Base-by-base conservation (phyloP, 2,113 vertebrate species). In the Echinops telfairi region DNA sequence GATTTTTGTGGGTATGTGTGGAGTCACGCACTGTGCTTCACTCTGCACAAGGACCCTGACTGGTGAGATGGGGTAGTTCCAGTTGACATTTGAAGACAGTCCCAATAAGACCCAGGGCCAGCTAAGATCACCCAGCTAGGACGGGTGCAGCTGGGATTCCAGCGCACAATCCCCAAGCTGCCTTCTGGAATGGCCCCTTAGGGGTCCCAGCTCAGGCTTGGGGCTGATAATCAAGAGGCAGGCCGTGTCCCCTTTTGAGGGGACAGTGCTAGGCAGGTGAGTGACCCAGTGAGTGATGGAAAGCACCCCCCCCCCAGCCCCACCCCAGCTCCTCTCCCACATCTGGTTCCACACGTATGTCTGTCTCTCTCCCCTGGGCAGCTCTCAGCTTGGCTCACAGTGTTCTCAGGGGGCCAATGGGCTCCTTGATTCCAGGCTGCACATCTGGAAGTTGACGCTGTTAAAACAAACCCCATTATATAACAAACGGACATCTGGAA, bases 401-500 rank as follows among this genome's bases (percentile, higher is more conserved):
- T 64, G 86, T 95, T 92, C 96, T 95, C 95, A 81, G 23, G 95
- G 92, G 96, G 86, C 97, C 96, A 95, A 20, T 95, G 96, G 96
- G 96, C 97, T 97, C 94, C 97, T 97, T 96, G 96, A 97, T 97
- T 97, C 97, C 96, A 97, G 96, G 96, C 96, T 97, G 96, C 96
- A 97, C 97, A 97, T 97, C 97, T 97, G 97, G 96, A 97, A 97
- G 96, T 96, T 96, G 96, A 97, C 78, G 92, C 96, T 97, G 96
- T 97, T 97, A 97, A 97, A 97, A 97, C 96, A 97, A 96, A 96
- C 97, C 90, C 97, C 95, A 97, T 97, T 97, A 97, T 97, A 97
- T 97, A 97, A 97, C 97, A 95, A 96, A 95, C 31, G 68, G 88
- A 83, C 97, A 97, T 97, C 97, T 97, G 97, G 97, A 97, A 96